A percentile compares a stretch with the other conserved stretches of the same genome.
Evolutionary conservation across 2,888 invertebrate species (phyloP).

Genomic region (Napeogenes sylphis): DNA sequence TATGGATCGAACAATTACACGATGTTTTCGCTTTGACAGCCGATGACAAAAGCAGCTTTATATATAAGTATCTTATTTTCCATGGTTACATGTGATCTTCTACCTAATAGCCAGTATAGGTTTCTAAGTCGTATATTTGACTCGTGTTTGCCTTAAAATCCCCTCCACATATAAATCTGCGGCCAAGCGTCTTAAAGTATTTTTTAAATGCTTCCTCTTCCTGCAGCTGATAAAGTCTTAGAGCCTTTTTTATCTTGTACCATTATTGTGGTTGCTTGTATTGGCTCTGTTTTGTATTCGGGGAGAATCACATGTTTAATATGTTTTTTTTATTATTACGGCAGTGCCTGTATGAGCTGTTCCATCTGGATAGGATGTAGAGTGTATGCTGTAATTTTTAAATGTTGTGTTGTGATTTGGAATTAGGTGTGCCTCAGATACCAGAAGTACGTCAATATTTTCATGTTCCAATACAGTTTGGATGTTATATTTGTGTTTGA

Average conservation of each 20-base stretch:
- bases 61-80: no score
- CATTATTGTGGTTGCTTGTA: neutral
- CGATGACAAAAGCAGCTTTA: no score
- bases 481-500: neutral
- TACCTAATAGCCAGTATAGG: no score
- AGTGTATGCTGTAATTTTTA: neutral
- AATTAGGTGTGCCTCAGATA: neutral
- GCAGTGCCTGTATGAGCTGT: conserved; percentile 8
- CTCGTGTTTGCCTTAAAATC: no score
- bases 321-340: conserved; percentile 7
- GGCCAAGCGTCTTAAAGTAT: no score
- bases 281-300: neutral
- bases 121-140: no score
- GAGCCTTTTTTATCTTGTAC: neutral
- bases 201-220: no score
- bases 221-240: no score
- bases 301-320: conserved; percentile 1
- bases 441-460: conserved; percentile 3
- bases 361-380: conserved; percentile 3
- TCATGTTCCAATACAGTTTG: neutral
- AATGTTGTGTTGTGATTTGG: neutral
- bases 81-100: no score
- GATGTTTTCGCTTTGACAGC: no score
- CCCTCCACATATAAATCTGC: no score
- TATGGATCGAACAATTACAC: no score